Evolutionary conservation across 2,888 invertebrate genomes (phyloP).

Genomic region (Cephus nigrinus): DNA sequence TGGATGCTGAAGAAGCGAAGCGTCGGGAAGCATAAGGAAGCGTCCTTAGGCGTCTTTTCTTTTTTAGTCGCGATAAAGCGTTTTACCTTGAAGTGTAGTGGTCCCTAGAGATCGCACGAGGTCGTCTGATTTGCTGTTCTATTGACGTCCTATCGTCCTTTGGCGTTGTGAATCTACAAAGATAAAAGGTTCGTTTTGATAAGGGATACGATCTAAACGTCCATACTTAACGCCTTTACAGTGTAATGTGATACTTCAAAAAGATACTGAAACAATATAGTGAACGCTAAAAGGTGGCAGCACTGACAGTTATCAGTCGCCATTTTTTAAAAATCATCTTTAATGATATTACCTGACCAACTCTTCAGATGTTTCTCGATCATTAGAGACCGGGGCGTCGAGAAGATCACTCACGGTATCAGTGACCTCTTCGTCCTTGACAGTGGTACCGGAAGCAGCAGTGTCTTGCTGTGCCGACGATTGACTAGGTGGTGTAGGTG

Average conservation of each 20-base stretch:
- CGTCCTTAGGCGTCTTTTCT: neutral
- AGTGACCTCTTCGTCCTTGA: conserved; percentile 43
- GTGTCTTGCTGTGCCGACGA: conserved; percentile 41
- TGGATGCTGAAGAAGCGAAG: neutral
- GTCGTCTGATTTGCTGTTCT: conserved; percentile 53
- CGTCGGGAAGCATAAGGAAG: neutral
- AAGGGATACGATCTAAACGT: neutral
- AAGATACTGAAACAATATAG: neutral
- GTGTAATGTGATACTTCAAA: neutral
- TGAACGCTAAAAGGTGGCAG: neutral
- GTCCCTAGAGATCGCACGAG: conserved; percentile 55
- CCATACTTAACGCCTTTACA: neutral
- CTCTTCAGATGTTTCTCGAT: conserved; percentile 50
- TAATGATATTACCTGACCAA: conserved; percentile 45
- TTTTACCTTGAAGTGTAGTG: conserved; percentile 60
- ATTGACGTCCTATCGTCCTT: conserved; percentile 49
- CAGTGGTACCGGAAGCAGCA: conserved; percentile 21
- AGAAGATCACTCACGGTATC: conserved; percentile 37
- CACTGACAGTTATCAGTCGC: neutral
- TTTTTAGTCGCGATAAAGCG: neutral
- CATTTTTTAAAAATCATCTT: no score
- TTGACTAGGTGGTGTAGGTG: conserved; percentile 60
- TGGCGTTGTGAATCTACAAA: conserved; percentile 32
- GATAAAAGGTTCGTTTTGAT: neutral
- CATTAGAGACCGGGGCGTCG: conserved; percentile 35